These are phyloP conservation scores for Synaphobranchus kaupii DNA, from an alignment of 2,797 vertebrate genomes.

Conservation along the genomic window DNA sequence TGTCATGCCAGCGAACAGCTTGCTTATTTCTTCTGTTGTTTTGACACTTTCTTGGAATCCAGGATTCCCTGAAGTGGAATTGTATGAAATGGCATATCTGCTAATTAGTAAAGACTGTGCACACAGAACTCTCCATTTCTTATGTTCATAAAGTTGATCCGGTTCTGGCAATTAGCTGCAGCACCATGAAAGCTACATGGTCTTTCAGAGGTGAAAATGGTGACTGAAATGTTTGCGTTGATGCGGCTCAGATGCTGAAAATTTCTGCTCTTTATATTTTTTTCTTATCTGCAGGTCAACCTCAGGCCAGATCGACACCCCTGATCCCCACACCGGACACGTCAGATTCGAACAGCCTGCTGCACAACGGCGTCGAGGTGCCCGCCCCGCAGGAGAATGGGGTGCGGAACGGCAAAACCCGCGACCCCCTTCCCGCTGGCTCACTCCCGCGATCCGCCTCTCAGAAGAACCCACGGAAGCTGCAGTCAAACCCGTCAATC, in stretches of 20 bases:
- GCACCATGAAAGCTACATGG: too few species aligned
- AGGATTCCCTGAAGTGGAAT: background rate
- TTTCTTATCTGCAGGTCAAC: constrained; percentile 77
- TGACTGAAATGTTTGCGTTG: background rate
- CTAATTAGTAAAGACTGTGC: background rate
- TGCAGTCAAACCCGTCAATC: constrained; percentile 87
- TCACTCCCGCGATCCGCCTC: constrained; percentile 66
- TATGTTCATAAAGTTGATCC: too few species aligned
- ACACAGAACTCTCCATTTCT: background rate
- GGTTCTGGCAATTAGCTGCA: too few species aligned
- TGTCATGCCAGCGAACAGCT: background rate
- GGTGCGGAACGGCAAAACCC: constrained; percentile 64
- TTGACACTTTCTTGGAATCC: constrained; percentile 8
- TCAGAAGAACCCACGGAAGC: constrained; percentile 76
- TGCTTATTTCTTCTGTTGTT: constrained; percentile 8
- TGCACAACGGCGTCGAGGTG: constrained; percentile 73
- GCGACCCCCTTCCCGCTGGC: constrained; percentile 66
- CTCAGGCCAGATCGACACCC: constrained; percentile 72
- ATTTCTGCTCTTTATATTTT: background rate
- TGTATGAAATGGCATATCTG: background rate
- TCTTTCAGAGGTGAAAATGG: background rate
- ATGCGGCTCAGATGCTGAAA: background rate
- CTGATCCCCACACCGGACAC: constrained; percentile 61
- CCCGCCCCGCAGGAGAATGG: constrained; percentile 61
- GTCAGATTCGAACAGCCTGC: constrained; percentile 68